Evolutionary conservation across 2,113 vertebrate species (phyloP).

Genomic region (Euleptes europaea): DNA sequence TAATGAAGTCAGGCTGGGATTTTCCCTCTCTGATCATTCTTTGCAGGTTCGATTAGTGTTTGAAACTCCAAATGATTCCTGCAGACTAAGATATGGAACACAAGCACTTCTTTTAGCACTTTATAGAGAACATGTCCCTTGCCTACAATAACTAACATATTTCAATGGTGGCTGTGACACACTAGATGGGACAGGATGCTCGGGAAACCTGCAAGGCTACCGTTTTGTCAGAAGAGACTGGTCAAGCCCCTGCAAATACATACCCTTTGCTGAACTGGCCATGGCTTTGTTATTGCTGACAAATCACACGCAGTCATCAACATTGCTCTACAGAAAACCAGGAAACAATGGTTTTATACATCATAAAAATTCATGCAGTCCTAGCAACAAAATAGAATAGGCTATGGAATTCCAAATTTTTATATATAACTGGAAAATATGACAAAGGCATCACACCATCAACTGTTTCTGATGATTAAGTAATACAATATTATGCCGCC

Average conservation of each 20-base stretch:
- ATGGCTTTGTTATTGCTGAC: conserved; percentile 98
- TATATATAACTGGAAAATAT: conserved; percentile 17
- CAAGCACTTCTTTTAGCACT: background rate
- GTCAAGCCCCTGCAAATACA: conserved; percentile 11
- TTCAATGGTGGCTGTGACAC: too few species aligned
- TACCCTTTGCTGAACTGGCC: conserved; percentile 97
- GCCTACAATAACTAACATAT: background rate
- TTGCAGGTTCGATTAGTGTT: background rate
- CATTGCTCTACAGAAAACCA: conserved; percentile 85
- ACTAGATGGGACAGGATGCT: background rate
- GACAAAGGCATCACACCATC: background rate
- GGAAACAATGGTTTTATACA: background rate
- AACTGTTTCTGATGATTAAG: background rate
- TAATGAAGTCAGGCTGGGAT: background rate
- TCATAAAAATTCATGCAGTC: background rate
- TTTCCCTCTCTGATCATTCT: background rate
- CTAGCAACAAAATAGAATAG: background rate
- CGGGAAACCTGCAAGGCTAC: background rate
- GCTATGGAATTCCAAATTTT: background rate
- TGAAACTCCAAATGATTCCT: background rate
- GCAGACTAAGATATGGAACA: background rate
- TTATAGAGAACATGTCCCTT: background rate
- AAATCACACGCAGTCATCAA: conserved; percentile 98
- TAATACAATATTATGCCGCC: too few species aligned
- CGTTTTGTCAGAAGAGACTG: background rate